phyloP scores from a whole-genome alignment of 2,797 vertebrate genomes.

The Gymnothorax javanicus region DNA sequence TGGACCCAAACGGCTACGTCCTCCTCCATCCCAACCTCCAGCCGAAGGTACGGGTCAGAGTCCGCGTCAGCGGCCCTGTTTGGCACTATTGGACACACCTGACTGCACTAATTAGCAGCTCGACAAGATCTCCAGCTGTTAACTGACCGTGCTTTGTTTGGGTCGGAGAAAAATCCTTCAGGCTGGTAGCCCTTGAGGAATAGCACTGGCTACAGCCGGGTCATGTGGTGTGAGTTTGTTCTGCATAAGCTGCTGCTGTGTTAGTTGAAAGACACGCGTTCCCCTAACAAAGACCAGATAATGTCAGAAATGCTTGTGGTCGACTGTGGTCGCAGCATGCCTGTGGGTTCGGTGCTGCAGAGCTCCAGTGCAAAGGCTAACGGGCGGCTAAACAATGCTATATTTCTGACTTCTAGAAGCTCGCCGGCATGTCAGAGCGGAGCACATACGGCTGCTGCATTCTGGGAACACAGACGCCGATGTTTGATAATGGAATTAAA shows the following conservation, averaged over 20 bases:
- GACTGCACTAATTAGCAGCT: too few relatives aligned
- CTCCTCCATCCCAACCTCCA: constrained; percentile 95
- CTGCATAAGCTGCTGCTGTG: too few relatives aligned
- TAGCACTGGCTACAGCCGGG: too few relatives aligned
- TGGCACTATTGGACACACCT: too few relatives aligned
- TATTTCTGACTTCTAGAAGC: background rate
- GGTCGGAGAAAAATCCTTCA: too few relatives aligned
- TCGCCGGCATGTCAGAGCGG: background rate
- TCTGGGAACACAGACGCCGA: background rate
- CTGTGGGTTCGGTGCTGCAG: constrained; percentile 5
- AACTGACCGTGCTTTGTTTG: too few relatives aligned
- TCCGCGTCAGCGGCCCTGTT: too few relatives aligned
- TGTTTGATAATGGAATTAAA: background rate
- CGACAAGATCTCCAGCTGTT: too few relatives aligned
- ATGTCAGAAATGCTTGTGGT: background rate
- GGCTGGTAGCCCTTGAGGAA: too few relatives aligned
- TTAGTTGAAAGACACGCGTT: too few relatives aligned
- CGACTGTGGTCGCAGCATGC: background rate
- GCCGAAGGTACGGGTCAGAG: constrained; percentile 79
- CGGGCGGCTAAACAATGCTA: background rate
- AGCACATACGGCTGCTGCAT: background rate
- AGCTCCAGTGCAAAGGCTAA: background rate
- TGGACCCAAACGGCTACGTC: constrained; percentile 97
- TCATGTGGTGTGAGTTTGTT: too few relatives aligned
- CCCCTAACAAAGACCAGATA: too few relatives aligned